Base-by-base conservation (phyloP, 2,113 vertebrate species). In the Rhinopithecus roxellana region DNA sequence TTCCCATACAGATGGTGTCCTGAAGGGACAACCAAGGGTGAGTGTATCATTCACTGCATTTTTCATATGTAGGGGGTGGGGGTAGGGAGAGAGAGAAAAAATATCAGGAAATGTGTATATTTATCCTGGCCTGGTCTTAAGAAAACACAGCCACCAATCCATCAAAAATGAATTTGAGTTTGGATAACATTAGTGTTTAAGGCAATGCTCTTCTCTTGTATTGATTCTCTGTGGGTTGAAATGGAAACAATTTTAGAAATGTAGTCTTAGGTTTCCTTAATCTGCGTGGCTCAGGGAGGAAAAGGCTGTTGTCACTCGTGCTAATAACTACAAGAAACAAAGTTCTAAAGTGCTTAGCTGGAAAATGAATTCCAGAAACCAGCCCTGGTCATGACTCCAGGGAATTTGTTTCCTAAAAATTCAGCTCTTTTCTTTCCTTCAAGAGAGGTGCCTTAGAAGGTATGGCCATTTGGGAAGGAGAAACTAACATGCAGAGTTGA, bases 211-310 rank as follows among this genome's bases (percentile, higher is more conserved):
- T 99, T 98, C 98, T 98, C 97, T 96, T 5, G 2, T 98, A 98
- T 99, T 98, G 99, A 99, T 99, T 99, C 98, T 99, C 98, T 98
- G 97, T 98, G 98, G 98, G 98, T 97, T 98, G 98, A 98, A 98
- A 99, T 98, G 95, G 98, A 98, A 99, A 98, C 98, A 98, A 98
- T 99, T 98, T 99, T 98, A 98, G 98, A 98, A 99, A 98, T 98
- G 98, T 97, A 98, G 98, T 98, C 98, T 98, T 98, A 94, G 82
- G 96, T 98, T 98, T 98, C 97, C 98, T 98, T 98, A 98, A 98
- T 99, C 98, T 98, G 96, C 92, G 97, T 96, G 97, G 96, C 82
- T 98, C 98, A 93, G 35, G 20, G 98, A 98, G 97, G 97, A 98
- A 99, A 99, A 98, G 95, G n/a, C 70, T 98, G 95, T 98, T 98